Evolutionary conservation across 2,113 vertebrate genomes (phyloP), one percentile per base, ranked within the genome.

Genomic region (Phalacrocorax pelagicus): DNA sequence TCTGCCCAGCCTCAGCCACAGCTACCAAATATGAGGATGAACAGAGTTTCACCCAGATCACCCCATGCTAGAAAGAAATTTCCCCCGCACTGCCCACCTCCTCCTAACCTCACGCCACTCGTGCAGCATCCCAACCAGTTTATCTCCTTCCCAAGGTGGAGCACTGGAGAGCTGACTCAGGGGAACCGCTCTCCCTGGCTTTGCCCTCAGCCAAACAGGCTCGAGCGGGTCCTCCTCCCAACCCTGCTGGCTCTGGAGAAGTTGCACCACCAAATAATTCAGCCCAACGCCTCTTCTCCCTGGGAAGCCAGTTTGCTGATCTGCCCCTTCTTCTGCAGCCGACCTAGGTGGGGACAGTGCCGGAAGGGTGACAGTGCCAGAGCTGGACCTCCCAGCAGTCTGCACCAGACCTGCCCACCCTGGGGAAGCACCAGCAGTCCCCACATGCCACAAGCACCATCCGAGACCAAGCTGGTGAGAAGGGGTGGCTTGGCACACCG

Each of bases 51-150:
- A 87, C 24, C 8, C 52, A 72, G 47, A 81, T 61, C 62, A 49
- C 22, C 11, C 38, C 2, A 0, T 19, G 49, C 47, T 49, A 72
- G 61, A 72, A 83, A 73, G 15, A 75, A 74, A 42, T 11, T 63
- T 79, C 16, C 49, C 32, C 5, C 3, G 38, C 2, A 1, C 20
- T n/a, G 49, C 67, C 81, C 23, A 4, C n/a, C 81, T 87, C 52
- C 72, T 92, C 81, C 84, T 81, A 91, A 94, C 79, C 42, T 94
- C 85, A 77, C 3, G 9, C 70, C 4, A 23, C 36, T 20, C n/a
- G 15, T 52, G 89, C 16, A 5, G 87, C 96, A 95, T 94, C 87
- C 83, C 87, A 95, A 97, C 92, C 96, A 95, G 97, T 97, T 96
- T 96, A 92, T 96, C 94, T 96, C 85, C 92, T 80, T 95, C 90